A percentile compares a stretch with the other conserved stretches of the same genome.
Evolutionary conservation across 2,113 vertebrate genomes (phyloP).

Genomic region (Lutjanus erythropterus): DNA sequence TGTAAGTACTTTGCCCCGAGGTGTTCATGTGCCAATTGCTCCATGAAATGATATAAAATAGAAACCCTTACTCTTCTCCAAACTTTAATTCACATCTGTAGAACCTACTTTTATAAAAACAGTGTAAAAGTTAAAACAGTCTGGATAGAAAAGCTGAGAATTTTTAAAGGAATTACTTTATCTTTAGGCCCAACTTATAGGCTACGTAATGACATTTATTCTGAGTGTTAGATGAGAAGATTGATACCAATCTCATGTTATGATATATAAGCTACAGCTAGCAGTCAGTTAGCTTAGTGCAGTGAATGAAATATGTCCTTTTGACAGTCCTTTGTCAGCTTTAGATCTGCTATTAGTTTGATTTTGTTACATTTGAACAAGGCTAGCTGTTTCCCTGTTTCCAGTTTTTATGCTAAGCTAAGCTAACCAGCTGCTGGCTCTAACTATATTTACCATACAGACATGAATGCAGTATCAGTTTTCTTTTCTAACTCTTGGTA

Average conservation of each 20-base stretch:
- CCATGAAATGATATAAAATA: not conserved
- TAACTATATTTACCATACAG: not conserved
- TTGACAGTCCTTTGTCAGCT: too few species aligned
- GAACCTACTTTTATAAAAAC: not conserved
- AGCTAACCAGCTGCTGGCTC: too few species aligned
- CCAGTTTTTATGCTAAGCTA: too few species aligned
- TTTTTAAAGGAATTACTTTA: not conserved
- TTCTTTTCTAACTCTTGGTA: not conserved
- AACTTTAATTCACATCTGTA: not conserved
- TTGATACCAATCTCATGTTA: not conserved
- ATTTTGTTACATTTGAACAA: too few species aligned
- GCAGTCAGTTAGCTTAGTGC: not conserved
- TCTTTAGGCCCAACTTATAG: too few species aligned
- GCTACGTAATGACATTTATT: too few species aligned
- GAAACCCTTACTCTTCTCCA: not conserved
- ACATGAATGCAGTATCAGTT: not conserved
- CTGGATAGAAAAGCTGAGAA: not conserved
- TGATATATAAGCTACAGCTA: too few species aligned
- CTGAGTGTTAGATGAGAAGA: not conserved
- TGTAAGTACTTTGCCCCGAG: slow-evolving; percentile 78
- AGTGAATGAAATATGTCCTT: too few species aligned
- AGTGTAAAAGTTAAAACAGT: not conserved
- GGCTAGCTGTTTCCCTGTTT: too few species aligned
- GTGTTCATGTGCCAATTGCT: not conserved
- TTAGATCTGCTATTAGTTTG: too few species aligned